Evolutionary conservation across 2,888 invertebrate species (phyloP).

Genomic region (Synanthedon tipuliformis): DNA sequence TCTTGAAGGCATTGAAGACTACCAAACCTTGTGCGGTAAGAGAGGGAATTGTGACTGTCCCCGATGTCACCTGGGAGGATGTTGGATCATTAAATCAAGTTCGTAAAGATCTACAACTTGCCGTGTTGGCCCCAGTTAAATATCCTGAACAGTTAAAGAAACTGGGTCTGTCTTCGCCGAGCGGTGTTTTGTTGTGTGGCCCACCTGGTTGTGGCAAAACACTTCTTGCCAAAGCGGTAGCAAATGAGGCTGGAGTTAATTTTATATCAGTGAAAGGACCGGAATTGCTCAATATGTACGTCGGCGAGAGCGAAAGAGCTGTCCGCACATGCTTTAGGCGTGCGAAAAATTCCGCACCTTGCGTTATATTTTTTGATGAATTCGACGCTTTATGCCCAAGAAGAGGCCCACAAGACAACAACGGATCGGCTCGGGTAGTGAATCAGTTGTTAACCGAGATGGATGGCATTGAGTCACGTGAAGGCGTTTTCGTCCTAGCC

Average conservation of each 20-base stretch:
- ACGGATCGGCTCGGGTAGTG: slow-evolving; percentile 87
- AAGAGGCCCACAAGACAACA: slow-evolving; percentile 79
- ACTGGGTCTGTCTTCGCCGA: slow-evolving; percentile 83
- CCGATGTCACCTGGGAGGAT: slow-evolving; percentile 97
- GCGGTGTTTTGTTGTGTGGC: slow-evolving; percentile 94
- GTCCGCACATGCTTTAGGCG: slow-evolving; percentile 96
- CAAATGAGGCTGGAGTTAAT: slow-evolving; percentile 98
- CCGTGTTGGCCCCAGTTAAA: slow-evolving; percentile 92
- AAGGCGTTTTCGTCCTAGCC: slow-evolving; percentile 94
- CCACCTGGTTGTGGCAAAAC: slow-evolving; percentile 99
- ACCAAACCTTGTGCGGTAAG: slow-evolving; percentile 94
- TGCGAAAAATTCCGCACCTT: slow-evolving; percentile 94
- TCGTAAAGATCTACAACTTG: slow-evolving; percentile 88
- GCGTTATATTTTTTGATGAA: slow-evolving; percentile 99
- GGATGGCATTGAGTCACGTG: slow-evolving; percentile 94
- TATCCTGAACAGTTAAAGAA: slow-evolving; percentile 83
- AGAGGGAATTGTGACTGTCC: slow-evolving; percentile 97
- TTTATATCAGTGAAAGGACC: slow-evolving; percentile 99
- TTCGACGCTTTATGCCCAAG: slow-evolving; percentile 95
- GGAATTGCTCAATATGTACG: slow-evolving; percentile 98
- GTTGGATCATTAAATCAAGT: slow-evolving; percentile 92
- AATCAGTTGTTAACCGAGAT: slow-evolving; percentile 98
- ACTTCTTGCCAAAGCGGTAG: slow-evolving; percentile 95
- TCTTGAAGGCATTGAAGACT: slow-evolving; percentile 79
- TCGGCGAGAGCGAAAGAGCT: slow-evolving; percentile 97